Base-by-base conservation (phyloP, 2,113 vertebrate species). In the Cervus canadensis region DNA sequence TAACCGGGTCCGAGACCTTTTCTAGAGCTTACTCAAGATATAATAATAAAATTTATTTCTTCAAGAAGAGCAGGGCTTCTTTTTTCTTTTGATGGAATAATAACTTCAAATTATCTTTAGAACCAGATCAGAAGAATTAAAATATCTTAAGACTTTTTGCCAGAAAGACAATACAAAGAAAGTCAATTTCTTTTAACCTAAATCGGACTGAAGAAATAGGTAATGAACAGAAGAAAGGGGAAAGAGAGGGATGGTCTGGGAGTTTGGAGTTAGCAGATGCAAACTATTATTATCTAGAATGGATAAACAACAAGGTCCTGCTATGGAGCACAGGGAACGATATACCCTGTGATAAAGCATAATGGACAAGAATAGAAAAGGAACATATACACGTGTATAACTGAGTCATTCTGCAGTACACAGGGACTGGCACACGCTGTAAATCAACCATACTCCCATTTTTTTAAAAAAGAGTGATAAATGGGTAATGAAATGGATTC, bases 101-200 rank as follows among this genome's bases (percentile, higher is more conserved):
- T 71, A 43, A 33, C n/a, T 67, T 89, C 52, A 14, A 71, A 87
- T 91, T 74, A 62, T 87, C n/a, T 94, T 94, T 33, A 94, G 43
- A 87, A 85, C 43, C 48, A 94, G 74, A 79, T 50, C 93, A 98
- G 57, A 90, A 84, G 56, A 96, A 79, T 87, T 50, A 43, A 97
- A 94, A 50, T 78, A 67, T 67, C 57, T 83, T 88, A 40, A 95
- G 76, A 62, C 26, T 87, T 76, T 87, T 87, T 79, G 13, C 62
- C 60, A 93, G 57, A 87, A 93, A 91, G 57, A 33, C 28, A 92
- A 36, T 26, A 94, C 33, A 89, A 96, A 88, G 67, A 93, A 78
- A 95, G 54, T 2, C 0, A 6, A 88, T 23, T 56, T 78, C 45
- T 87, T 92, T 90, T 48, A 74, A 60, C 54, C 16, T 13, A 56